Evolutionary conservation across 2,797 vertebrate genomes (phyloP), one percentile per base, ranked within the genome.

Genomic region (Myotis vivesi): DNA sequence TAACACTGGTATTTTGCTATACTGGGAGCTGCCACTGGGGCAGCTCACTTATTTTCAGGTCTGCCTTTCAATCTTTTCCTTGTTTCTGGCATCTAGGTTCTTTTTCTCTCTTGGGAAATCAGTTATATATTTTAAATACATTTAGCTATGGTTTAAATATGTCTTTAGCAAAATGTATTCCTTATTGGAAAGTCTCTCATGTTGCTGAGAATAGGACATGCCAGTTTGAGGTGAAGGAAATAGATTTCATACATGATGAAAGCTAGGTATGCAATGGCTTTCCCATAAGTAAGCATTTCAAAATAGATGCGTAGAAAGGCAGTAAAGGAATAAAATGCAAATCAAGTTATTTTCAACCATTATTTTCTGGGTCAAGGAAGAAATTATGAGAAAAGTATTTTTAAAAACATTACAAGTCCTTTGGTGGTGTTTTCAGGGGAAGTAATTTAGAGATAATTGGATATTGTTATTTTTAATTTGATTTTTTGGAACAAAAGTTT

Each of bases 381-480:
- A 87, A 68, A 28, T 79, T 46, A 38, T 44, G 33, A 81, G 79
- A 84, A 68, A 89, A 68, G 46, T 82, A 12, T 77, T 88, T 55
- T 19, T 19, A 80, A 75, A 92, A 84, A 66, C 4, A 75, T 55
- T 64, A 0, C 28, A 93, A 92, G 17, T 11, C 6, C 1, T 87
- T 83, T 36, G 28, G 49, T 75, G 2, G 28, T 91, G 76, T 66
- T 96, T 92, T 92, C 72, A 87, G 82, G 36, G 69, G 25, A 46
- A 91, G 36, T 86, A 85, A 88, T 75, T 92, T 93, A 83, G 53
- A 94, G 85, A 73, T 92, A 66, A 82, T 82, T 57, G 81, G 62
- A 13, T 87, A 86, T 84, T 89, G 83, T 81, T 95, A 89, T 93
- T 96, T 96, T 95, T 82, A 91, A 94, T 93, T 92, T 4, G 8